These are phyloP conservation scores for Leucophenga maculata DNA, from an alignment of 2,888 invertebrate species.

Conservation along the genomic window DNA sequence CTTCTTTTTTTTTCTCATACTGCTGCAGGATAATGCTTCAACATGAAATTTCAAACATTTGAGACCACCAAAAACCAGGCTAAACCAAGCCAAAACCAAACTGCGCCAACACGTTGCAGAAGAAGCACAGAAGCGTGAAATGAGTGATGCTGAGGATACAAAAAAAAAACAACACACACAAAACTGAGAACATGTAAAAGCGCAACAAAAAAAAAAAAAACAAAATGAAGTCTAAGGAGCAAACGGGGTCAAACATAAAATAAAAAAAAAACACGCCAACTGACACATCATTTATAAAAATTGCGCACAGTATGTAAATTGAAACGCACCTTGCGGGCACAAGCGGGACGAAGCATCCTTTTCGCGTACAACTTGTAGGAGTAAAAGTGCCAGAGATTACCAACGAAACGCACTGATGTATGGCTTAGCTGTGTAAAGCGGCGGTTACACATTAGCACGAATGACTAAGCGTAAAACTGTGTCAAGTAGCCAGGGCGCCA, in stretches of 20 bases:
- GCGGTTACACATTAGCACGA: conserved; percentile 52
- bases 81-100: conserved; percentile 33
- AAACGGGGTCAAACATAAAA: neutral
- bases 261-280: conserved; percentile 59
- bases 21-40: conserved; percentile 22
- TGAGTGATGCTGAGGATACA: conserved; percentile 44
- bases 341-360: conserved; percentile 32
- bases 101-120: conserved; percentile 40
- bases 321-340: conserved; percentile 50
- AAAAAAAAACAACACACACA: conserved; percentile 1
- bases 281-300: conserved; percentile 66
- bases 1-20: neutral
- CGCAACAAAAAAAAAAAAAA: neutral
- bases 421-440: conserved; percentile 1
- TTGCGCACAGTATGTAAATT: conserved; percentile 58
- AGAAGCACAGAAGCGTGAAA: conserved; percentile 56
- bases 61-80: conserved; percentile 49
- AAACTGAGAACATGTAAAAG: conserved; percentile 10
- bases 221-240: neutral
- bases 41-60: conserved; percentile 21
- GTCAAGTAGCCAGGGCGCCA: neutral
- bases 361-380: no score
- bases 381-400: no score
- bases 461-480: conserved; percentile 45
- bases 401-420: conserved; percentile 11